Evolutionary conservation across 2,797 vertebrate species (phyloP), one percentile per base, ranked within the genome.

Genomic region (Myiothlypis coronata): DNA sequence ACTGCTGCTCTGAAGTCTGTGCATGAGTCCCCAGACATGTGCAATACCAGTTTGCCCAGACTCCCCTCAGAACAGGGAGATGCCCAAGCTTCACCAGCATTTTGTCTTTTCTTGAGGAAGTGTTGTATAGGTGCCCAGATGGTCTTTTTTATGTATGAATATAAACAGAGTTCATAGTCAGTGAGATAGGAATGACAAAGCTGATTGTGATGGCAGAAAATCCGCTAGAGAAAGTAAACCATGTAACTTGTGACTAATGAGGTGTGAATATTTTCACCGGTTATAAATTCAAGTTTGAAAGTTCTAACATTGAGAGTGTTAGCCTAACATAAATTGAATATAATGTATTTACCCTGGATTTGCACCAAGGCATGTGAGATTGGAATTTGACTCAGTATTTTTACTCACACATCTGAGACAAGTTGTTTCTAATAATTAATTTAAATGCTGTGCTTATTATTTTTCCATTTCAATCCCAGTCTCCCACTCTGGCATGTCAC

Each of bases 181-280:
- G 37, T 67, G 63, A 70, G 70, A 79, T 60, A 83, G n/a, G 67
- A 93, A 79, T 83, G 81, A 94, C 80, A 96, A 90, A 94, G 56
- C 19, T 76, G 52, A 90, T 34, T 74, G 41, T 77, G 83, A 89
- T 39, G 56, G 60, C 71, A 84, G 67, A 93, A 95, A 96, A 95
- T 56, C 44, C 67, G 46, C 86, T 32, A 72, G 17, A 79, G 47
- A 89, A 92, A 95, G 74, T 89, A 93, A 93, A 93, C 83, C n/a
- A 7, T 79, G 70, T 79, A 74, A 67, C 86, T 74, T 52, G 39
- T 84, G 86, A 96, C 83, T 87, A 68, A 94, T 95, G 71, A 92
- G 68, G 94, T 97, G 75, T 28, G 44, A 94, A 74, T 83, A 82
- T 74, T 90, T 95, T 84, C 30, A 57, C n/a, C 22, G 64, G 52